Percentiles rank a stretch among this genome's conserved stretches.
phyloP scores from a whole-genome alignment of 2,888 invertebrate species.

The Salticus scenicus region DNA sequence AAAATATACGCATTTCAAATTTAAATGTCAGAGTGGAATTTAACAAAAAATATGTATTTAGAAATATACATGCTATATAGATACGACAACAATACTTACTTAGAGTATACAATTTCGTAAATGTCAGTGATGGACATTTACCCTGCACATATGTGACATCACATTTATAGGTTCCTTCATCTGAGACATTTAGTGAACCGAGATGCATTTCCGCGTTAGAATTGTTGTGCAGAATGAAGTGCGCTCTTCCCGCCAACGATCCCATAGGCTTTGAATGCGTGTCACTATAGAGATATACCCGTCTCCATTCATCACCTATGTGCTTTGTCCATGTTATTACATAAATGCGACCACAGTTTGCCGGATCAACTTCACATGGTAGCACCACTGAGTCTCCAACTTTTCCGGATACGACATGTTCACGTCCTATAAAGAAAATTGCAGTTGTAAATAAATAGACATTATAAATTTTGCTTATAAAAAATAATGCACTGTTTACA shows the following conservation, averaged over 20 bases:
- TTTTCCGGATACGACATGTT: constrained; percentile 63
- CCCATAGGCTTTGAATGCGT: constrained; percentile 70
- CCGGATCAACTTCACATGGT: constrained; percentile 82
- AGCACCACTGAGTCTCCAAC: constrained; percentile 78
- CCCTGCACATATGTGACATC: constrained; percentile 77
- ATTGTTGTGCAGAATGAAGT: constrained; percentile 56
- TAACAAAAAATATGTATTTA: too few species aligned
- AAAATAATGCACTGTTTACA: too few species aligned
- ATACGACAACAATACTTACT: constrained; percentile 45
- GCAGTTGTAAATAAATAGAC: too few species aligned
- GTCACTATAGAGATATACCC: constrained; percentile 72
- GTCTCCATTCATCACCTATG: constrained; percentile 70
- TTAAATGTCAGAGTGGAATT: too few species aligned
- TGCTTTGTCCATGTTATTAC: constrained; percentile 84
- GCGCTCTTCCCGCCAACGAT: constrained; percentile 53
- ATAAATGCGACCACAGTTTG: constrained; percentile 85
- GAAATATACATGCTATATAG: background rate
- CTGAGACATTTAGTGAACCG: constrained; percentile 45
- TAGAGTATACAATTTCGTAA: constrained; percentile 70
- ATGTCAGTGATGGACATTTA: constrained; percentile 72
- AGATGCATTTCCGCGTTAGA: constrained; percentile 66
- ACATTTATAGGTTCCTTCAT: constrained; percentile 86
- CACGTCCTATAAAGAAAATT: constrained; percentile 46
- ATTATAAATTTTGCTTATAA: too few species aligned
- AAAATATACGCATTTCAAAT: too few species aligned